A percentile compares a stretch with the other conserved stretches of the same genome.
Conservation (phyloP, 2,797 vertebrate species). For the Argyrosomus regius region DNA sequence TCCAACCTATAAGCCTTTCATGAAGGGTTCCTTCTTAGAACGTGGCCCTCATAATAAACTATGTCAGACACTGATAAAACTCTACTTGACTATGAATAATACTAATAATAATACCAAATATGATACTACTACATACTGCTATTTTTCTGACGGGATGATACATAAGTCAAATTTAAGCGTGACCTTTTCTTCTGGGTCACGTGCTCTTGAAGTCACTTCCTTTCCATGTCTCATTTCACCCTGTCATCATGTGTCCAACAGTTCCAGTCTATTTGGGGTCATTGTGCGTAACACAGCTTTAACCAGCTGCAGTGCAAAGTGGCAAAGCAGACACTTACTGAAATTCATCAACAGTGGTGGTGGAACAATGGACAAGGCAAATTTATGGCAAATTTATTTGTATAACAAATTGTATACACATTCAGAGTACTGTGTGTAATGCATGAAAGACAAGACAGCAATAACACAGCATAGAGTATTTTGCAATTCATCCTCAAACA, state of each 20-base stretch:
- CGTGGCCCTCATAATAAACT: neutral
- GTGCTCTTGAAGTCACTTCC: neutral
- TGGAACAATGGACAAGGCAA: neutral
- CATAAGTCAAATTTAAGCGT: neutral
- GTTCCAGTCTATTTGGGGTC: neutral
- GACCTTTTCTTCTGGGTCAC: neutral
- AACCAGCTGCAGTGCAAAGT: neutral
- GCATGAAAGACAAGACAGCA: neutral
- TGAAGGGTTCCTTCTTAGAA: neutral
- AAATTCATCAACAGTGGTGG: neutral
- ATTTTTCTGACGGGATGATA: neutral
- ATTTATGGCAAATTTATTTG: neutral
- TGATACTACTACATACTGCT: too few relatives aligned
- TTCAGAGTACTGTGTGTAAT: neutral
- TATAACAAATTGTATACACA: neutral
- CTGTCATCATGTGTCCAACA: neutral
- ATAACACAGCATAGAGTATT: neutral
- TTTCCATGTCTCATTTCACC: neutral
- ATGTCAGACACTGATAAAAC: neutral
- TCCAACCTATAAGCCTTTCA: neutral
- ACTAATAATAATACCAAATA: neutral
- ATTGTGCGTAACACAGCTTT: neutral
- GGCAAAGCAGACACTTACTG: neutral
- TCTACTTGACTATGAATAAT: neutral
- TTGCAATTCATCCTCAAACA: neutral